Evolutionary conservation across 1,140 invertebrate species (phyloP), one percentile per base, ranked within the genome.

Genomic region (Drosophila sproati): DNA sequence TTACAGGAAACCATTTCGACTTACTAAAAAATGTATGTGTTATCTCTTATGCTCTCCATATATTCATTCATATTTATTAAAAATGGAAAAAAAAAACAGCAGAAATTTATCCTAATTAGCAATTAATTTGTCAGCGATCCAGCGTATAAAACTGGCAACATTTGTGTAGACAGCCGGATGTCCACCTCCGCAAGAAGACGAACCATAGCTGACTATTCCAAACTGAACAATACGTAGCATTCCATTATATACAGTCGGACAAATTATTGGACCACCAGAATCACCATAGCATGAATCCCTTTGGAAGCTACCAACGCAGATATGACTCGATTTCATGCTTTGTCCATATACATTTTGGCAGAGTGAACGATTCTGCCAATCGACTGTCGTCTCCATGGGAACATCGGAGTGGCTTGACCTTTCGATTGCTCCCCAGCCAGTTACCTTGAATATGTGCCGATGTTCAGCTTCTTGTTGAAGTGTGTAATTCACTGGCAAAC

Each of bases 1-100:
- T 28, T 91, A 20, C 73, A 78, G 37, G 69, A 88, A 12, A 73
- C 67, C 12, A 72, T 85, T 31, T 60, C 50, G 7, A 69, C 57
- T 31, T 78, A 72, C n/a, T 60, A 31, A 29, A 50, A 31, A 50
- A n/a, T 43, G 1, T 10, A 0, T 34, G 20, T 39, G 37, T 10
- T 8, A 8, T 39, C 7, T n/a, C 4, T 3, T 5, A 20, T 20
- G 28, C 31, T 66, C 29, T 29, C 39, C 35, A 7, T 5, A 60
- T 28, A 1, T 12, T 2, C 4, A 20, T 3, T n/a, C 28, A 5
- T 31, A 54, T 6, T 37, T 54, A 20, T 56, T 29, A 29, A 3
- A 43, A n/a, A n/a, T 41, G 41, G 41, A 8, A 6, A 6, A 8
- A 6, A 6, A 43, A 41, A 32, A 8, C 39, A 43, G 4, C 7